Conservation (phyloP, 2,113 vertebrate genomes). For the Nematolebias whitei region DNA sequence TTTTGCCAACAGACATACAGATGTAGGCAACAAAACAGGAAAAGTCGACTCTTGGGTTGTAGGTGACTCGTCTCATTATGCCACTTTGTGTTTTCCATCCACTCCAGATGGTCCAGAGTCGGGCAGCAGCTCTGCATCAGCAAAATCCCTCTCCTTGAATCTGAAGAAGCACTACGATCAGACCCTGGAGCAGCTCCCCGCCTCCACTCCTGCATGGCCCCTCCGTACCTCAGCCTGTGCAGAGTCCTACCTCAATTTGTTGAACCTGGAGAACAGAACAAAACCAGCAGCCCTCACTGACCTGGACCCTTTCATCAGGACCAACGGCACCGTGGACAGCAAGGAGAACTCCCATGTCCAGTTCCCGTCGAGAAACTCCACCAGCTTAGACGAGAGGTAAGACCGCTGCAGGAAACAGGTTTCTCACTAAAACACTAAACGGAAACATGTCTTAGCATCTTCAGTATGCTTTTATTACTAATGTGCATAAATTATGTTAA, state of each 20-base stretch:
- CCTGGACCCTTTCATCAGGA: conserved; percentile 40
- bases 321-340: conserved; percentile 52
- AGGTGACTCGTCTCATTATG: not conserved
- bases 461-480: no score
- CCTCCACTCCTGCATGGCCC: conserved; percentile 79
- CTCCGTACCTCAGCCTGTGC: conserved; percentile 62
- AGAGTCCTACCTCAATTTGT: conserved; percentile 84
- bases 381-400: conserved; percentile 81
- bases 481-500: no score
- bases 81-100: not conserved
- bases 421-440: no score
- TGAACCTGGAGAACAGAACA: conserved; percentile 74
- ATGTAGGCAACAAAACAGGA: no score
- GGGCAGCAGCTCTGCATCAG: conserved; percentile 64
- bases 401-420: not conserved
- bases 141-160: conserved; percentile 82
- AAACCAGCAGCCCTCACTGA: conserved; percentile 30
- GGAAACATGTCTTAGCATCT: no score
- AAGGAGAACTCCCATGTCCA: conserved; percentile 67
- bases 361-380: conserved; percentile 50
- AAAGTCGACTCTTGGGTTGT: not conserved
- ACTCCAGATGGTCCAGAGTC: conserved; percentile 73
- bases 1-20: no score
- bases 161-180: conserved; percentile 85
- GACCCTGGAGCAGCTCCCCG: conserved; percentile 77